phyloP scores from a whole-genome alignment of 2,888 invertebrate species.

The Eustalomyia histrio region DNA sequence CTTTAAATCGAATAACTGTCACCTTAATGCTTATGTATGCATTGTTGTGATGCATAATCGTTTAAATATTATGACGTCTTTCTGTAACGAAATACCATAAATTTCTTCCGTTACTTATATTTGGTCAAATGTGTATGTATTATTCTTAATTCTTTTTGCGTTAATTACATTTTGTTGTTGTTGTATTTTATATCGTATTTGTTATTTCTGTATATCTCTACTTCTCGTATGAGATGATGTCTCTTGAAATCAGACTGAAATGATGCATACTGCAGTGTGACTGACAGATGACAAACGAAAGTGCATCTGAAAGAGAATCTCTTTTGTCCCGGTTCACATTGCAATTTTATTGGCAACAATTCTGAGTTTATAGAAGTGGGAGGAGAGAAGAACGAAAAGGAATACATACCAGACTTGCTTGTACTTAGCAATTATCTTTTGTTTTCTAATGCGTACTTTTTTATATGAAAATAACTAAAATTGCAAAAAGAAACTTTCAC shows the following conservation, averaged over 20 bases:
- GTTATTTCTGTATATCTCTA: slow-evolving; percentile 26
- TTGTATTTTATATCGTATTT: slow-evolving; percentile 1
- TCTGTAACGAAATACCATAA: slow-evolving; percentile 48
- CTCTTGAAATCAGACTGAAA: slow-evolving; percentile 61
- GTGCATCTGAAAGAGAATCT: slow-evolving; percentile 55
- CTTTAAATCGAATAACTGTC: no score
- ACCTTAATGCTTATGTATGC: background rate
- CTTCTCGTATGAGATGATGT: slow-evolving; percentile 36
- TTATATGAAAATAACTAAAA: no score
- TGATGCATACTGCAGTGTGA: slow-evolving; percentile 60
- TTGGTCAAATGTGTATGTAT: slow-evolving; percentile 6
- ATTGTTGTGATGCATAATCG: slow-evolving; percentile 26
- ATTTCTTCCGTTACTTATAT: slow-evolving; percentile 54
- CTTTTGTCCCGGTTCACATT: no score
- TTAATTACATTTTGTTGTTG: slow-evolving; percentile 41
- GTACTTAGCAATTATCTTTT: no score
- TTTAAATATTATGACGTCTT: slow-evolving; percentile 58
- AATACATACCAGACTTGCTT: no score
- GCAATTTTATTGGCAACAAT: no score
- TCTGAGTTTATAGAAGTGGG: no score
- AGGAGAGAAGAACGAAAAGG: no score
- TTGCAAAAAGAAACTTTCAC: no score
- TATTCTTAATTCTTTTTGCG: slow-evolving; percentile 28
- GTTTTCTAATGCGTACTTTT: no score
- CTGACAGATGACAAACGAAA: slow-evolving; percentile 67